A percentile compares a stretch with the other conserved stretches of the same genome.
These are phyloP conservation scores for Mola mola DNA, from an alignment of 2,113 vertebrate species.

Conservation along the genomic window DNA sequence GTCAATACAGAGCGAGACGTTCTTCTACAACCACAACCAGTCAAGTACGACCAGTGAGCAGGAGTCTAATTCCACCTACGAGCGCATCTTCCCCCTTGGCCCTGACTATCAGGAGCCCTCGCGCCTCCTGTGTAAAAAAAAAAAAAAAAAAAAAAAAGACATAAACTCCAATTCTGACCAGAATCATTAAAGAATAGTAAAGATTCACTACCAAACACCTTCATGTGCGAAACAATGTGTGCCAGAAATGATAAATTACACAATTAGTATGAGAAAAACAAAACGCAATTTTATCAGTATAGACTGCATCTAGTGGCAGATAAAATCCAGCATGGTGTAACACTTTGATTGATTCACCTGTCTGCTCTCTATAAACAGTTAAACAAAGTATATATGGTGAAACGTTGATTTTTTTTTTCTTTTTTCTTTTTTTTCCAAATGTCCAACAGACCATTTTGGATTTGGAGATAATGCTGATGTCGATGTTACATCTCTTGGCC, in stretches of 20 bases:
- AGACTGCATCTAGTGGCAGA: conserved; percentile 12
- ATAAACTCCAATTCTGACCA: no score
- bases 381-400: conserved; percentile 5
- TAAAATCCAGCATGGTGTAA: conserved; percentile 11
- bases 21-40: conserved; percentile 88
- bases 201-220: conserved; percentile 13
- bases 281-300: conserved; percentile 19
- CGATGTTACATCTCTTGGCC: conserved; percentile 24
- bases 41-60: conserved; percentile 87
- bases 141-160: no score
- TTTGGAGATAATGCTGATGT: conserved; percentile 19
- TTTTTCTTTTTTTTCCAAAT: conserved; percentile 4
- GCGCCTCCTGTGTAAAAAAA: conserved; percentile 75
- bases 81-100: conserved; percentile 94
- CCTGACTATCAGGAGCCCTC: conserved; percentile 97
- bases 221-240: neutral
- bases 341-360: conserved; percentile 2
- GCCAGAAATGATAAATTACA: conserved; percentile 28
- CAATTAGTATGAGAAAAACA: conserved; percentile 31
- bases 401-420: neutral
- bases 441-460: neutral
- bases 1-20: conserved; percentile 94
- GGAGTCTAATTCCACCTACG: conserved; percentile 92
- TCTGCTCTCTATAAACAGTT: neutral
- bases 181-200: neutral